Base-by-base conservation (phyloP, 2,113 vertebrate genomes). In the Malaclemys terrapin region DNA sequence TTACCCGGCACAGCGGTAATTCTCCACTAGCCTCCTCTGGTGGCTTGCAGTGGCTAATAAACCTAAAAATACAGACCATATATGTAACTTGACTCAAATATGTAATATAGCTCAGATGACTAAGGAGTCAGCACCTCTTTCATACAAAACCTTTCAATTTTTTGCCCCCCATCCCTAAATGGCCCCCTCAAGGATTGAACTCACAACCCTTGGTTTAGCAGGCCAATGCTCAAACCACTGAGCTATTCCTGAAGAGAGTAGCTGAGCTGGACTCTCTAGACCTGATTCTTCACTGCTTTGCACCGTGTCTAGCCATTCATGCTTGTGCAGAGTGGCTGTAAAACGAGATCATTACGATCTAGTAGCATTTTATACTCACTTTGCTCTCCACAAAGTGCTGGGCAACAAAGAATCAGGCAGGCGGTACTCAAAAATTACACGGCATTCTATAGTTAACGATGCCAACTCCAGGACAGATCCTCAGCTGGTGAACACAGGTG, bases 271-370 rank as follows among this genome's bases (percentile, higher is more conserved):
- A 65, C 65, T 16, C 84, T 90, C 84, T 87, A 84, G 47, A 81
- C 17, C 35, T 50, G 76, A 27, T 52, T 82, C 35, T 88, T 88
- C 49, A 29, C 49, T 78, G 54, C 35, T 53, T 4, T 25, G 49
- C 42, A 31, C 11, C 75, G 81, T 54, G 22, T 27, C 35, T 4
- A 17, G 35, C 54, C 78, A 35, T 29, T 89, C 62, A 13, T 38
- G 0, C 1, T 10, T 0, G 0, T 4, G 49, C 1, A 85, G 38
- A 62, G 62, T 62, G 75, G 76, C 2, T 65, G 75, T 16, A 65
- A 84, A 42, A 14, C 0, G 1, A 1, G 14, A 65, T 35, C n/a
- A 87, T 22, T 0, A 35, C 4, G 8, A 56, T 65, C 82, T 85
- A 49, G 62, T 65, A 69, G 10, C 17, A 17, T 56, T 31, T 24